Conservation (phyloP, 2,113 vertebrate species). For the Propithecus coquereli region DNA sequence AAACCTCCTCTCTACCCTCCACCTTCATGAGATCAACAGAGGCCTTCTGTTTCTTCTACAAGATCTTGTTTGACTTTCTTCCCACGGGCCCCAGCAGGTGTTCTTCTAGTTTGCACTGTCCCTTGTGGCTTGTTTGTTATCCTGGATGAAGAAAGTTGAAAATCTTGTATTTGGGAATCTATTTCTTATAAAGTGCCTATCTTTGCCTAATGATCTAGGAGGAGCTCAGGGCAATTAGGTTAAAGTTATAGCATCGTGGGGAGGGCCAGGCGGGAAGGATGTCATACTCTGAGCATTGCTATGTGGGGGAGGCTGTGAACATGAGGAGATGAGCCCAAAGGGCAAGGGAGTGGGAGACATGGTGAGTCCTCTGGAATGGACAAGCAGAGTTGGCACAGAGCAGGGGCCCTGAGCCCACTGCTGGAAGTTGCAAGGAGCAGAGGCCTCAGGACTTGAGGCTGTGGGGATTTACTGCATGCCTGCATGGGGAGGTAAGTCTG, state of each 20-base stretch:
- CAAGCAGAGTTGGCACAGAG: neutral
- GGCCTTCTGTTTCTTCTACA: neutral
- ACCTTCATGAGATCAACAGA: neutral
- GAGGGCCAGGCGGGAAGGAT: neutral
- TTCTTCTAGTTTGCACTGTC: neutral
- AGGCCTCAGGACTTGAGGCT: neutral
- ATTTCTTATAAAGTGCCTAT: neutral
- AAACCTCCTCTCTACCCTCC: neutral
- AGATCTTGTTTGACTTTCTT: neutral
- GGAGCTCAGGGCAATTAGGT: neutral
- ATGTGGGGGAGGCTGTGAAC: neutral
- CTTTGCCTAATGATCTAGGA: neutral
- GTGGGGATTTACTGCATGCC: too few relatives aligned
- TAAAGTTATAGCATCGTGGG: neutral
- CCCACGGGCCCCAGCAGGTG: neutral
- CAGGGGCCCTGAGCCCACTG: neutral
- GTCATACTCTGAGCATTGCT: neutral
- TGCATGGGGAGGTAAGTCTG: neutral
- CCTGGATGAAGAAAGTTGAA: neutral
- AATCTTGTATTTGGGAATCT: neutral
- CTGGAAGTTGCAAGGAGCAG: neutral
- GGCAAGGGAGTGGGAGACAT: rapidly evolving
- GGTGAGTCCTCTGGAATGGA: neutral
- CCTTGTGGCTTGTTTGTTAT: neutral
- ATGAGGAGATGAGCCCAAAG: neutral